Conservation (phyloP, 1,140 invertebrate species). For the Anadara kagoshimensis region DNA sequence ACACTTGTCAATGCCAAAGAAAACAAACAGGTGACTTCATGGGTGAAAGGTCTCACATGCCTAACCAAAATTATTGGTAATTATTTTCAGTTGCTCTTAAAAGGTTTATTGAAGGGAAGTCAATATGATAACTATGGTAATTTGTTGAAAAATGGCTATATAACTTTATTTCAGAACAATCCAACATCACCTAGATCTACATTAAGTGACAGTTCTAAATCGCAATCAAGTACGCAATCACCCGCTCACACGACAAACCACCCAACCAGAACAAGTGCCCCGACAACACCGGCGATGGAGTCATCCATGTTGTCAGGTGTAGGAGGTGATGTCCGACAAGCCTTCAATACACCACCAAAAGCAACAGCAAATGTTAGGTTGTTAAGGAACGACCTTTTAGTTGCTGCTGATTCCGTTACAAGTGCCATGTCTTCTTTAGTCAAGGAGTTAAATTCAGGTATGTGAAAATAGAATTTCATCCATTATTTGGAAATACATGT, state of each 20-base stretch:
- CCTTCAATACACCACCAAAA: conserved; percentile 57
- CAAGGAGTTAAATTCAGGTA: conserved; percentile 92
- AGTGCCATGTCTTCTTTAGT: conserved; percentile 97
- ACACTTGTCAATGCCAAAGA: no score
- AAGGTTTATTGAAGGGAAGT: no score
- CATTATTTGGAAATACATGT: no score
- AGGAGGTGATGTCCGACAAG: conserved; percentile 75
- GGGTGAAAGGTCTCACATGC: no score
- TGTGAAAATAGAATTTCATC: neutral
- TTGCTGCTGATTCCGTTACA: conserved; percentile 95
- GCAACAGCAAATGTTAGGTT: conserved; percentile 53
- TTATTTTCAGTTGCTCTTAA: no score
- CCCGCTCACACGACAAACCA: conserved; percentile 71
- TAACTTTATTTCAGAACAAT: conserved; percentile 70
- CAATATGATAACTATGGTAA: no score
- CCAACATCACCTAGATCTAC: conserved; percentile 89
- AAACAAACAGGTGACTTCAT: no score
- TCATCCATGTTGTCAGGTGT: conserved; percentile 69
- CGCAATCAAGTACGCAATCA: conserved; percentile 51
- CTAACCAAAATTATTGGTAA: no score
- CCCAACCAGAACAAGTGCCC: neutral
- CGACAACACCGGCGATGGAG: conserved; percentile 53
- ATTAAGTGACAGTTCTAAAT: conserved; percentile 84
- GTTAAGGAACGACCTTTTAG: conserved; percentile 84
- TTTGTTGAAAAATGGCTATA: no score